Evolutionary conservation across 1,140 invertebrate species (phyloP).

Genomic region (Apocrypta bakeri): DNA sequence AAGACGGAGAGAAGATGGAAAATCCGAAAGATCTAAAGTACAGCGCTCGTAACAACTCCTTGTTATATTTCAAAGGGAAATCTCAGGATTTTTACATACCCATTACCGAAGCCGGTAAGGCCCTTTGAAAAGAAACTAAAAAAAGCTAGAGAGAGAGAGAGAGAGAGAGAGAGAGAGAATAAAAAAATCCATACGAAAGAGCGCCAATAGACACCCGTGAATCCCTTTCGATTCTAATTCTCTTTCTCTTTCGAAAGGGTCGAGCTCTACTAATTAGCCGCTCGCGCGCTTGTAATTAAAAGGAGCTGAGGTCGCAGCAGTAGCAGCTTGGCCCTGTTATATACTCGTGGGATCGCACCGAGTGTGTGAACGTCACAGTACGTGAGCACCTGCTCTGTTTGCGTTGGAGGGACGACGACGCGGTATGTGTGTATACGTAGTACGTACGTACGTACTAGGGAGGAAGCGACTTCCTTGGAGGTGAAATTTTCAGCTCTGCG

Average conservation of each 20-base stretch:
- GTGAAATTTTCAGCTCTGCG: slow-evolving; percentile 20
- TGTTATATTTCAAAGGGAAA: neutral
- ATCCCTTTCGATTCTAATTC: slow-evolving; percentile 25
- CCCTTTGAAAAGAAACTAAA: no score
- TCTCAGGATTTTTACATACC: neutral
- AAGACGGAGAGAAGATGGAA: neutral
- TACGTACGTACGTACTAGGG: neutral
- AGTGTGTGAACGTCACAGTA: slow-evolving; percentile 69
- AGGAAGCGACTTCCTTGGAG: neutral
- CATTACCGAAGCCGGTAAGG: neutral
- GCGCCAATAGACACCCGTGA: neutral
- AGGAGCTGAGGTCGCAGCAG: neutral
- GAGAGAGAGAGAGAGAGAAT: no score
- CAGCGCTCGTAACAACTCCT: slow-evolving; percentile 2
- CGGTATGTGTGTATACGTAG: neutral
- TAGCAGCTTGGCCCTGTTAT: neutral
- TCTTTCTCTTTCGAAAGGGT: neutral
- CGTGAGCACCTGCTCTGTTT: slow-evolving; percentile 57
- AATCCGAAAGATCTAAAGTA: neutral
- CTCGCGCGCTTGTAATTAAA: slow-evolving; percentile 6
- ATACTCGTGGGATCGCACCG: slow-evolving; percentile 57
- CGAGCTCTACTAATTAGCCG: slow-evolving; percentile 6
- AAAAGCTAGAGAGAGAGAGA: no score
- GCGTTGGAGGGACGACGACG: neutral
- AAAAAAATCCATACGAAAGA: neutral